Evolutionary conservation across 2,113 vertebrate genomes (phyloP).

Genomic region (Phycodurus eques): DNA sequence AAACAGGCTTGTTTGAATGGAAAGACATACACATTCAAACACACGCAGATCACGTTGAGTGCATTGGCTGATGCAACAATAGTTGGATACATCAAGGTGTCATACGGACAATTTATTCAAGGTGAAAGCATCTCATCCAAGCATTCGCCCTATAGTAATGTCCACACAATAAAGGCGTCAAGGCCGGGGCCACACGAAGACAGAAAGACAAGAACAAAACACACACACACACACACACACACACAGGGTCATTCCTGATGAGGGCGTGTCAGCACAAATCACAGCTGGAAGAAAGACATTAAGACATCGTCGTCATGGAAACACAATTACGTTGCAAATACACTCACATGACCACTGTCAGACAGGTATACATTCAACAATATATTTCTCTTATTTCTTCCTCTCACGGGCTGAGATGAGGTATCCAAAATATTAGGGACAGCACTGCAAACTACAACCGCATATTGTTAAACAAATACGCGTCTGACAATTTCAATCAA

Average conservation of each 20-base stretch:
- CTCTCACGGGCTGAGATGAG: too few species aligned
- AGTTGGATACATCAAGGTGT: constrained; percentile 50
- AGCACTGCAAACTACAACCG: too few species aligned
- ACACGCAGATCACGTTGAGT: neutral
- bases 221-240: neutral
- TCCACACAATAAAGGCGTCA: neutral
- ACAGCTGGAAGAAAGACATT: neutral
- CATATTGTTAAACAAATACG: too few species aligned
- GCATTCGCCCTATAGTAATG: neutral
- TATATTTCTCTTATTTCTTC: neutral
- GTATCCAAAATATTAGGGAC: neutral
- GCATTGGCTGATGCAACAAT: neutral
- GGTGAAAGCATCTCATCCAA: neutral
- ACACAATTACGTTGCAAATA: neutral
- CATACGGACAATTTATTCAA: neutral
- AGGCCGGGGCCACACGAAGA: neutral
- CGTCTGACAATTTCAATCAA: too few species aligned
- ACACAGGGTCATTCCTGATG: constrained; percentile 56
- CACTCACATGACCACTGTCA: neutral
- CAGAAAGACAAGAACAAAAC: neutral
- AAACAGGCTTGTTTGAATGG: constrained; percentile 55
- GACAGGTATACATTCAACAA: too few species aligned
- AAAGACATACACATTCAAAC: constrained; percentile 63
- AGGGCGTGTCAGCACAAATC: constrained; percentile 60
- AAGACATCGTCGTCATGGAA: neutral